These are phyloP conservation scores for Halictus ligatus DNA, from an alignment of 2,888 invertebrate species.

Conservation along the genomic window DNA sequence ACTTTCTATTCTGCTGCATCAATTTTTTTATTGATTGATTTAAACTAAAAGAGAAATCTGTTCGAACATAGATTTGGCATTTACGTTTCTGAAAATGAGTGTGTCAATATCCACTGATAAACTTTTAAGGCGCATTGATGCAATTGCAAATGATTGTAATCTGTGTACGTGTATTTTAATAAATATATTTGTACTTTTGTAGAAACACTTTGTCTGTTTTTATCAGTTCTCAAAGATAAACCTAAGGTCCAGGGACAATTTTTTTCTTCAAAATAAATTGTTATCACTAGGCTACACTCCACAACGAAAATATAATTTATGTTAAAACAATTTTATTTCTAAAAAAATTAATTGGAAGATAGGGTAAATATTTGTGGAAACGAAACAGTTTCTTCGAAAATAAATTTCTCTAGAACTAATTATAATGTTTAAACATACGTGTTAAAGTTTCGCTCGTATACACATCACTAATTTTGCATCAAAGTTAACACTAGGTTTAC, in stretches of 20 bases:
- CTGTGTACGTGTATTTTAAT: constrained; percentile 50
- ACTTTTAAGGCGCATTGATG: background rate
- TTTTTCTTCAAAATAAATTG: background rate
- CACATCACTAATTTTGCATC: background rate
- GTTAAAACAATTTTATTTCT: background rate
- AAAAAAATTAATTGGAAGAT: background rate
- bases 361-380: background rate
- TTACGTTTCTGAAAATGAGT: background rate
- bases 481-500: no score
- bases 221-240: background rate
- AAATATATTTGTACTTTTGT: constrained; percentile 60
- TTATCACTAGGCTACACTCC: background rate
- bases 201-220: constrained; percentile 13
- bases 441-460: background rate
- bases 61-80: background rate
- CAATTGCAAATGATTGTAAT: constrained; percentile 34
- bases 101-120: background rate
- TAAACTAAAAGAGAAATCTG: background rate
- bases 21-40: background rate
- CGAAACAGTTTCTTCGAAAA: background rate
- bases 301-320: background rate
- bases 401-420: background rate
- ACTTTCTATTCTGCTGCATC: background rate
- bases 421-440: background rate
- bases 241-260: background rate